Conservation (phyloP, 2,797 vertebrate genomes). For the Danio albolineatus region DNA sequence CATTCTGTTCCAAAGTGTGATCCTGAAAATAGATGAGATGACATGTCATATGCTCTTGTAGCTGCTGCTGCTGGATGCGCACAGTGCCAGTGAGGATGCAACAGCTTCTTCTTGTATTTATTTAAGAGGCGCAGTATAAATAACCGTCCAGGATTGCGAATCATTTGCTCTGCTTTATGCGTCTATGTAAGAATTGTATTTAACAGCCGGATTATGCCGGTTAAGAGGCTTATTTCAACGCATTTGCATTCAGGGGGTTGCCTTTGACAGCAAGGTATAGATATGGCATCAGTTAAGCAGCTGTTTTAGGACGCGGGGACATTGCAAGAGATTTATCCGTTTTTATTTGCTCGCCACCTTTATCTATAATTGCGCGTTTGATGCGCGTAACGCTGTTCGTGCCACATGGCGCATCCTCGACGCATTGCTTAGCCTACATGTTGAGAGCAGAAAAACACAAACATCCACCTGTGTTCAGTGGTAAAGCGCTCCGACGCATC, state of each 20-base stretch:
- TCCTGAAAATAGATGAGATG: background rate
- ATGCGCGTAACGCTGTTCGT: slow-evolving; percentile 50
- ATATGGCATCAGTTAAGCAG: slow-evolving; percentile 54
- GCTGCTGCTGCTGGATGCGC: slow-evolving; percentile 19
- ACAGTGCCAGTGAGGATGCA: slow-evolving; percentile 71
- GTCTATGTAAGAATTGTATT: slow-evolving; percentile 71
- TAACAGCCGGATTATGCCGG: slow-evolving; percentile 77
- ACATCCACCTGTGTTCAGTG: slow-evolving; percentile 63
- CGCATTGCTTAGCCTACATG: slow-evolving; percentile 48
- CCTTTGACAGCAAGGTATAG: slow-evolving; percentile 66
- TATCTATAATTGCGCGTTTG: slow-evolving; percentile 50
- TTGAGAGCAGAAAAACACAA: slow-evolving; percentile 57
- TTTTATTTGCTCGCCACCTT: slow-evolving; percentile 59
- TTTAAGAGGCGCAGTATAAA: slow-evolving; percentile 14
- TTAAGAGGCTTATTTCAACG: slow-evolving; percentile 78
- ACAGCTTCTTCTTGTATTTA: slow-evolving; percentile 74
- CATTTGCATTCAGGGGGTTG: slow-evolving; percentile 75
- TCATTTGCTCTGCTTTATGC: slow-evolving; percentile 57
- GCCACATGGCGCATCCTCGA: slow-evolving; percentile 47
- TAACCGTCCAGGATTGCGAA: slow-evolving; percentile 26
- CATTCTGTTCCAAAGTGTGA: slow-evolving; percentile 18
- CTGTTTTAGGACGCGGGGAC: slow-evolving; percentile 58
- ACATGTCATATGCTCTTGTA: slow-evolving; percentile 27
- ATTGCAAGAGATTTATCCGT: slow-evolving; percentile 67
- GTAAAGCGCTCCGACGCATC: slow-evolving; percentile 68